Evolutionary conservation across 2,113 vertebrate genomes (phyloP).

Genomic region (Leptocoma aspasia): DNA sequence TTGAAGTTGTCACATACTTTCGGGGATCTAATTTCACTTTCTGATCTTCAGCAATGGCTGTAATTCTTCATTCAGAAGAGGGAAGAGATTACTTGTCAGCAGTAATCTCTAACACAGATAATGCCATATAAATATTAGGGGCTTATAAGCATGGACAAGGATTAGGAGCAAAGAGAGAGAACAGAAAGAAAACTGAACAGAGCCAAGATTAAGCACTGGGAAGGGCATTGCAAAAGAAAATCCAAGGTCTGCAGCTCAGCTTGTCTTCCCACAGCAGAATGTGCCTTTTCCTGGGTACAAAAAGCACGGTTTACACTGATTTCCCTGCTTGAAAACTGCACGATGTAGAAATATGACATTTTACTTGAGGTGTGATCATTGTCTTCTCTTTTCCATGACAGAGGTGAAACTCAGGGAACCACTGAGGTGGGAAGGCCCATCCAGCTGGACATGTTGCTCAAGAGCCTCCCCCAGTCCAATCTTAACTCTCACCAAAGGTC

Average conservation of each 20-base stretch:
- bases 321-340: not conserved
- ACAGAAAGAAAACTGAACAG: constrained; percentile 49
- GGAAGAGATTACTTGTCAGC: constrained; percentile 63
- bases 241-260: not conserved
- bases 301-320: not conserved
- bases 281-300: not conserved
- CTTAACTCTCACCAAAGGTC: not conserved
- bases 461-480: not conserved
- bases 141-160: constrained; percentile 63
- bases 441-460: not conserved
- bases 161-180: constrained; percentile 56
- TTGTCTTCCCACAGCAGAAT: not conserved
- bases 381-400: too few species aligned
- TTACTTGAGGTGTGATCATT: not conserved
- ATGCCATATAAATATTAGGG: constrained; percentile 66
- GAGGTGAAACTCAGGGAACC: not conserved
- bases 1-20: constrained; percentile 26
- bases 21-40: constrained; percentile 51
- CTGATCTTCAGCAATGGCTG: constrained; percentile 45
- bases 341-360: not conserved
- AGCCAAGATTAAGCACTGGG: constrained; percentile 56
- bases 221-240: not conserved
- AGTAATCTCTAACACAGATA: constrained; percentile 59
- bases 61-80: constrained; percentile 50
- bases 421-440: not conserved